Base-by-base conservation (phyloP, 2,888 invertebrate species). In the Agrotis puta region DNA sequence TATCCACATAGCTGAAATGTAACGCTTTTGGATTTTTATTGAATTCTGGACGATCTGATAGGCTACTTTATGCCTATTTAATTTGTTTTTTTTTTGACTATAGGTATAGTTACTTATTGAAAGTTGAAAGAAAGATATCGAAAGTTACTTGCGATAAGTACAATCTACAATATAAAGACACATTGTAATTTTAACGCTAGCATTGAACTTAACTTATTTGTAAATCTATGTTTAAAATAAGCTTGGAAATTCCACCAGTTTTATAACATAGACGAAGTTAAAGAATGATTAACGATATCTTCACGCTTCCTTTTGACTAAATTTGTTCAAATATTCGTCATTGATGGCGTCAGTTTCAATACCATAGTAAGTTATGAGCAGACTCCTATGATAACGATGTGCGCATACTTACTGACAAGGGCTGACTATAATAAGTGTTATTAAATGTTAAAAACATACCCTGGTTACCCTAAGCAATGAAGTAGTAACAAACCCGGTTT, bases 11-110 rank as follows among this genome's bases (percentile, higher is more conserved):
- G 13, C 39, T 18, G 33, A 63, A 78, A 61, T n/a, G 54, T 64
- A 61, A 64, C 18, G 9, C 48, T 79, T 73, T 61, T 51, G 27
- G 59, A 51, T 7, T 51, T 64, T 56, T 64, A 79, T 79, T 64
- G 56, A 61, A 61, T 64, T 76, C 14, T 64, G 51, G 39, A 24
- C 27, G 48, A 59, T n/a, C 33, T n/a, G 1, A 24, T 9, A 22
- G 24, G 13, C 45, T 33, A 50, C 45, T 56, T 11, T n/a, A 75
- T 50, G 45, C 11, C 14, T 53, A 22, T 3, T n/a, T 47, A 45
- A 54, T 63, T 63, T 45, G 27, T 27, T 27, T 27, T 27, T 27
- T 27, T 27, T 27, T 27, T 27, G 27, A 5, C 27, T 27, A 27
- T 5, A 27, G n/a, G n/a, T n/a, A n/a, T n/a, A n/a, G n/a, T n/a